These are phyloP conservation scores for Dufourea novaeangliae DNA, from an alignment of 1,140 invertebrate species.

Conservation along the genomic window DNA sequence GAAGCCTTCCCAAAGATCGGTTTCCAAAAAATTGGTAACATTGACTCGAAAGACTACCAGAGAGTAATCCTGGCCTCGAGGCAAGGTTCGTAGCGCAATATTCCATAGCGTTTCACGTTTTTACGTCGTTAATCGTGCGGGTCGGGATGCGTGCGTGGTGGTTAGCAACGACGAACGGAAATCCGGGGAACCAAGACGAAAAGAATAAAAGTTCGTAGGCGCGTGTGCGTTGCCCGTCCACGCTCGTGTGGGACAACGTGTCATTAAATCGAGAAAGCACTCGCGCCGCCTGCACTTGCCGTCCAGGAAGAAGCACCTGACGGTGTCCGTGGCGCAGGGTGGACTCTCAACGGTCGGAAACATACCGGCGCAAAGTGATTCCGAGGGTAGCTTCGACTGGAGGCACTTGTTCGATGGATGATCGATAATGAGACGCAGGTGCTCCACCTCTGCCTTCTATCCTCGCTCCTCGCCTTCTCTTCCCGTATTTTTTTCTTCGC, in stretches of 20 bases:
- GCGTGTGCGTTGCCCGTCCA: slow-evolving; percentile 27
- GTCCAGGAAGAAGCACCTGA: slow-evolving; percentile 80
- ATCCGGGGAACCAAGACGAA: slow-evolving; percentile 40
- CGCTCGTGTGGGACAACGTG: slow-evolving; percentile 61
- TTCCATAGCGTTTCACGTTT: not conserved
- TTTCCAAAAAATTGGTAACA: no score
- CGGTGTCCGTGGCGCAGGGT: slow-evolving; percentile 68
- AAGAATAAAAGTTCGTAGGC: slow-evolving; percentile 19
- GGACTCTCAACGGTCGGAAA: slow-evolving; percentile 75
- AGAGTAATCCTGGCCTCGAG: not conserved
- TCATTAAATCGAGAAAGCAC: slow-evolving; percentile 79
- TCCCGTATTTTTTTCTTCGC: slow-evolving; percentile 44
- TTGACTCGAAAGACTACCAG: no score
- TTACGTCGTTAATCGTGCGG: not conserved
- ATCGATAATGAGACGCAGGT: slow-evolving; percentile 78
- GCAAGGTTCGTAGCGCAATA: not conserved
- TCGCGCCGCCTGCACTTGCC: slow-evolving; percentile 78
- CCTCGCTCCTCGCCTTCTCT: slow-evolving; percentile 45
- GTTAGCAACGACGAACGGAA: slow-evolving; percentile 50
- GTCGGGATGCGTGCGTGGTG: not conserved
- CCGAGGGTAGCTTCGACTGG: slow-evolving; percentile 44
- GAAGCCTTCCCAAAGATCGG: no score
- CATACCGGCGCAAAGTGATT: slow-evolving; percentile 65
- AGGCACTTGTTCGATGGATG: slow-evolving; percentile 71
- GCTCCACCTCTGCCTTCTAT: slow-evolving; percentile 54